Conservation (phyloP, 2,113 vertebrate genomes). For the Oceanites oceanicus region DNA sequence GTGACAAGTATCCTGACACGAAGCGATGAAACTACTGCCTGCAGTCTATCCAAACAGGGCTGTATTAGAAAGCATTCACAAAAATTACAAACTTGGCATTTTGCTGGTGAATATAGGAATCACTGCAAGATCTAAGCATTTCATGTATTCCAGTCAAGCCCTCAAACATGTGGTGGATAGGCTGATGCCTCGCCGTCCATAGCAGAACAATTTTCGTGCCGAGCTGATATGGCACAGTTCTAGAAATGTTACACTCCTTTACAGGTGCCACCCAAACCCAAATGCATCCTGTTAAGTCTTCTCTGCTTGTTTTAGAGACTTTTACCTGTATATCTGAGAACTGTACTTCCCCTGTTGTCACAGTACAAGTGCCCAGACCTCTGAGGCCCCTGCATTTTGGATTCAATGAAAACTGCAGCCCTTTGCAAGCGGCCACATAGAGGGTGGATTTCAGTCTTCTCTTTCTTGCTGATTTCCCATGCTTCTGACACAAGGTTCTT, state of each 20-base stretch:
- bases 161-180: neutral
- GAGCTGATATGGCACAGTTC: neutral
- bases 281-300: neutral
- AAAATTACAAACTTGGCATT: neutral
- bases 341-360: neutral
- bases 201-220: neutral
- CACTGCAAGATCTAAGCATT: neutral
- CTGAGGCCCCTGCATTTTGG: neutral
- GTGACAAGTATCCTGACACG: neutral
- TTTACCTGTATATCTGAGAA: neutral
- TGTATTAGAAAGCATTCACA: neutral
- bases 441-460: neutral
- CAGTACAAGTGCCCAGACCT: neutral
- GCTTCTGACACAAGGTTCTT: neutral
- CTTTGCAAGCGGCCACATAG: neutral
- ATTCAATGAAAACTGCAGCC: neutral
- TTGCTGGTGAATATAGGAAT: neutral
- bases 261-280: neutral
- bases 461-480: neutral
- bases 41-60: neutral
- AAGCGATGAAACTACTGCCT: neutral
- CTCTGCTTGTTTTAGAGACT: neutral
- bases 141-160: neutral
- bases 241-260: neutral
- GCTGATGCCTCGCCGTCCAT: accelerated